These are phyloP conservation scores for Oxycera nigricornis DNA, from an alignment of 2,888 invertebrate genomes.

Conservation along the genomic window DNA sequence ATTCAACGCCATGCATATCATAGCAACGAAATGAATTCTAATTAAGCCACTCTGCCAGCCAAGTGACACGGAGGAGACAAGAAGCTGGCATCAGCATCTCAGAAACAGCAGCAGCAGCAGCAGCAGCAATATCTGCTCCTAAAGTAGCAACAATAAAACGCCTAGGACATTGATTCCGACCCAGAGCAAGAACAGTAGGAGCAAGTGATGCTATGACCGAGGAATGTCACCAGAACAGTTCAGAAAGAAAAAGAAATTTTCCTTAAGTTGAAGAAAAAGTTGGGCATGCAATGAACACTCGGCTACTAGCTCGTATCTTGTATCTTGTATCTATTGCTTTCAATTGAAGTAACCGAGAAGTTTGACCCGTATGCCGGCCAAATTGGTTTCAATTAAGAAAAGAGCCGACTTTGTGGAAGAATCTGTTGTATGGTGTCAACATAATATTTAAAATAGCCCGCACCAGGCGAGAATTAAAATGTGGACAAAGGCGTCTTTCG, in stretches of 20 bases:
- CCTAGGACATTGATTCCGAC: neutral
- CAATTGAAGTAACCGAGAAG: conserved; percentile 27
- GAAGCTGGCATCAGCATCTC: neutral
- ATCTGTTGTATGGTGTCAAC: neutral
- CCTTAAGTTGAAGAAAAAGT: neutral
- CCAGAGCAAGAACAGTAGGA: neutral
- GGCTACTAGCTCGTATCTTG: neutral
- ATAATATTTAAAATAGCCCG: conserved; percentile 32
- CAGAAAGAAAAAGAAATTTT: conserved; percentile 4
- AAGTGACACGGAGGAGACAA: conserved; percentile 20
- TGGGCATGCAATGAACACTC: too few relatives aligned
- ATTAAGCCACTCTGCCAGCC: conserved; percentile 23
- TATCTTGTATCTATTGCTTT: neutral
- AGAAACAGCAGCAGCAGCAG: neutral
- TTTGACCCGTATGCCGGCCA: conserved; percentile 36
- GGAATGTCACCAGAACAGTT: conserved; percentile 12
- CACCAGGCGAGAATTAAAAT: neutral
- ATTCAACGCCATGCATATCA: conserved; percentile 19
- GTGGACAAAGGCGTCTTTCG: neutral
- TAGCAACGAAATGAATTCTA: conserved; percentile 34
- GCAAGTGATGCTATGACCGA: conserved; percentile 24
- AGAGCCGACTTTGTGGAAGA: neutral
- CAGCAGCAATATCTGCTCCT: neutral
- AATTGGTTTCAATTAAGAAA: conserved; percentile 37
- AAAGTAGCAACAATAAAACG: neutral